A percentile compares a stretch with the other conserved stretches of the same genome.
These are phyloP conservation scores for Bombyx huttoni DNA, from an alignment of 2,888 invertebrate genomes.

Conservation along the genomic window DNA sequence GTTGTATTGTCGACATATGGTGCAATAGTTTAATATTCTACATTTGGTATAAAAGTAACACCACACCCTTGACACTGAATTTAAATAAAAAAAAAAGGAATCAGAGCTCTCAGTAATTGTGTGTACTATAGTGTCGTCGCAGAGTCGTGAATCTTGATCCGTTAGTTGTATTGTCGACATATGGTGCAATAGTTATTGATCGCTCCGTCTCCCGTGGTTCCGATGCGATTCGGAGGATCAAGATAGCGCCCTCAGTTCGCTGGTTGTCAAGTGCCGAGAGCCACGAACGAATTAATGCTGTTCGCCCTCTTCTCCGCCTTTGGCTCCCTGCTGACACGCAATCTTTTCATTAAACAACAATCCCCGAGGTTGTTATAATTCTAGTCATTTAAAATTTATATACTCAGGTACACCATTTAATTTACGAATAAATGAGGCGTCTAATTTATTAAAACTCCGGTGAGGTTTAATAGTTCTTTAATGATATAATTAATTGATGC, in stretches of 20 bases:
- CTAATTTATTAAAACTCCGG: too few species aligned
- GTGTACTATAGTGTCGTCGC: constrained; percentile 11
- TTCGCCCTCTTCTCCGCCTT: constrained; percentile 89
- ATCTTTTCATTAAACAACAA: constrained; percentile 3
- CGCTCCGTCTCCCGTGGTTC: constrained; percentile 38
- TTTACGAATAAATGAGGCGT: not conserved
- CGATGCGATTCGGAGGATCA: constrained; percentile 56
- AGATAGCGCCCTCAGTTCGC: constrained; percentile 68
- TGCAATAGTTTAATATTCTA: constrained; percentile 40
- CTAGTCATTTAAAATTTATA: not conserved
- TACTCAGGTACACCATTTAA: not conserved
- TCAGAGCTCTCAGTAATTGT: constrained; percentile 28
- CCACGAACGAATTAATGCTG: constrained; percentile 86
- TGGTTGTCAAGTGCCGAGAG: constrained; percentile 80
- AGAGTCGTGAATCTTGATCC: constrained; percentile 34
- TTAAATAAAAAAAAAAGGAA: constrained; percentile 30
- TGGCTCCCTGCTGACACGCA: constrained; percentile 76
- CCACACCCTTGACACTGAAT: constrained; percentile 41
- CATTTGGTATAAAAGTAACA: constrained; percentile 63
- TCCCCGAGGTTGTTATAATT: not conserved
- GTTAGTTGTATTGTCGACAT: constrained; percentile 27
- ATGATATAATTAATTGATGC: not conserved
- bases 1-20: constrained; percentile 25
- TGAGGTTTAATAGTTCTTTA: not conserved
- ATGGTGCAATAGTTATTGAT: constrained; percentile 22